A percentile compares a stretch with the other conserved stretches of the same genome.
Evolutionary conservation across 2,113 vertebrate species (phyloP).

Genomic region (Sinocyclocheilus rhinocerous): DNA sequence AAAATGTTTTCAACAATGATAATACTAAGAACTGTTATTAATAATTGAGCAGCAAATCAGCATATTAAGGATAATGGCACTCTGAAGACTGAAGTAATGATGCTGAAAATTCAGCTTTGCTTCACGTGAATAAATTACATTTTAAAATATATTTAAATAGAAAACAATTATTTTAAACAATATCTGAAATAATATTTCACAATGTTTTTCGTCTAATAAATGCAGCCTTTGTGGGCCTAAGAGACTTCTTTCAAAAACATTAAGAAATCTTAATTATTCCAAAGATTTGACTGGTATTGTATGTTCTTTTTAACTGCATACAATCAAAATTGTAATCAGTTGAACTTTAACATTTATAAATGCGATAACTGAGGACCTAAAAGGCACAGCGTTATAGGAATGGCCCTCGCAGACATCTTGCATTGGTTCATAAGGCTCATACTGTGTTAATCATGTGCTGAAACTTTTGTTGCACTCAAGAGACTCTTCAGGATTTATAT

Average conservation of each 20-base stretch:
- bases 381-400: neutral
- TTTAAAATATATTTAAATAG: no score
- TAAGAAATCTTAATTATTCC: no score
- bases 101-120: neutral
- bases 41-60: neutral
- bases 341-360: neutral
- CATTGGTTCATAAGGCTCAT: slow-evolving; percentile 19
- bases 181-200: no score
- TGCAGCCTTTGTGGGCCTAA: no score
- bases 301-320: no score
- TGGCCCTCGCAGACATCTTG: slow-evolving; percentile 43
- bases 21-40: neutral
- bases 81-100: neutral
- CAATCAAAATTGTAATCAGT: neutral
- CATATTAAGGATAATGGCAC: neutral
- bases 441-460: slow-evolving; percentile 56
- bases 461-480: slow-evolving; percentile 55
- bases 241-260: no score
- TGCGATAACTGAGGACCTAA: neutral
- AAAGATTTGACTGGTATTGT: neutral
- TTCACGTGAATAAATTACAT: neutral
- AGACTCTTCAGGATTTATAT: slow-evolving; percentile 41
- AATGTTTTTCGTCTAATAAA: no score
- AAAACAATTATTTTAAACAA: no score
- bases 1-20: no score